Conservation (phyloP, 2,113 vertebrate genomes). For the Poecilia latipinna region DNA sequence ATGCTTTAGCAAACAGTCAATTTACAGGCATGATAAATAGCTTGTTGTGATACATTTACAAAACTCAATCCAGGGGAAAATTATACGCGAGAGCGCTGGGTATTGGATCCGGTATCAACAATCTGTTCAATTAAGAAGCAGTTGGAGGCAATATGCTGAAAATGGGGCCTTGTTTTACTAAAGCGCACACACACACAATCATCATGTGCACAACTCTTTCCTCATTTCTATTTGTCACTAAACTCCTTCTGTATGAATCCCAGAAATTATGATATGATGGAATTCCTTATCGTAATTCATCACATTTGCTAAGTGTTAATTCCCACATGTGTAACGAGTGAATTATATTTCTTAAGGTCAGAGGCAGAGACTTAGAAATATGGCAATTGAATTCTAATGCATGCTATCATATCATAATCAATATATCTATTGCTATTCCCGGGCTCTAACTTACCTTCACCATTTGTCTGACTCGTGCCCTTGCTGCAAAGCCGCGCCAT, state of each 20-base stretch:
- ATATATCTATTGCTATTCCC: constrained; percentile 76
- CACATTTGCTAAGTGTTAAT: constrained; percentile 79
- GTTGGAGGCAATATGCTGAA: constrained; percentile 91
- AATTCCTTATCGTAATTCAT: constrained; percentile 73
- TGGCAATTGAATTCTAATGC: constrained; percentile 81
- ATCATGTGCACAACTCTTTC: constrained; percentile 37
- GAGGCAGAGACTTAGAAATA: constrained; percentile 73
- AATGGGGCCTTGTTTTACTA: constrained; percentile 74
- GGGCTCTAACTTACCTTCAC: constrained; percentile 86
- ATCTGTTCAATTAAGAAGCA: constrained; percentile 94
- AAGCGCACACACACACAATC: constrained; percentile 55
- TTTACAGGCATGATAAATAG: constrained; percentile 94
- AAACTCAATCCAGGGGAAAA: constrained; percentile 91
- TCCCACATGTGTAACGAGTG: constrained; percentile 77
- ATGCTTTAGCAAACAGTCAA: constrained; percentile 96
- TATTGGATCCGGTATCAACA: constrained; percentile 92
- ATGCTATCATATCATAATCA: constrained; percentile 81
- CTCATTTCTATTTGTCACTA: constrained; percentile 33
- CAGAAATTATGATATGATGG: constrained; percentile 60
- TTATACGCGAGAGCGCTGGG: constrained; percentile 88
- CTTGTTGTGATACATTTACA: constrained; percentile 90
- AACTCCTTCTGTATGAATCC: constrained; percentile 50
- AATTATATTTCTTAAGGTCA: constrained; percentile 81
- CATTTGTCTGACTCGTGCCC: constrained; percentile 82
- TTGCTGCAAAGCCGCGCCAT: constrained; percentile 88